A percentile compares a stretch with the other conserved stretches of the same genome.
Conservation (phyloP, 2,888 invertebrate species). For the Odontocerum albicorne region DNA sequence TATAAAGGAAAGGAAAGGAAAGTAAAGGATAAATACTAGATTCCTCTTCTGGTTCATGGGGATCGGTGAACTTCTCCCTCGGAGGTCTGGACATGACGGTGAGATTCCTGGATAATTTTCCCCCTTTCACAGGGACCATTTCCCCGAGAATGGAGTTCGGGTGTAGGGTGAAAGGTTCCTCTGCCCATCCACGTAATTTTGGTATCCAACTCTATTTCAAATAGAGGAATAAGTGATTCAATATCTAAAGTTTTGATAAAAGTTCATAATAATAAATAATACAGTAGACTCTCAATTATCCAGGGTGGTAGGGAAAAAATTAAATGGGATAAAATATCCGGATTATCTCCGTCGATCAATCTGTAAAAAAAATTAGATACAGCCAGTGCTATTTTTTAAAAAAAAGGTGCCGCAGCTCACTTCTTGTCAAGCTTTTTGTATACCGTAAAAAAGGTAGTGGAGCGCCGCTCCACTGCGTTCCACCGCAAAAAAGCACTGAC, state of each 20-base stretch:
- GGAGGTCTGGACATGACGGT: neutral
- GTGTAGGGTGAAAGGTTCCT: neutral
- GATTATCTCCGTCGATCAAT: neutral
- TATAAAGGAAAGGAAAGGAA: neutral
- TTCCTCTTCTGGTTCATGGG: neutral
- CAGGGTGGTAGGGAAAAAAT: no score
- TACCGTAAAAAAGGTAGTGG: no score
- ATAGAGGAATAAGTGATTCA: neutral
- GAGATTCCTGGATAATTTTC: conserved; percentile 19
- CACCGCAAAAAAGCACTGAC: no score
- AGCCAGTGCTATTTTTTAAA: no score
- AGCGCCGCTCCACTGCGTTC: no score
- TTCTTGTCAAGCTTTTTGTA: no score
- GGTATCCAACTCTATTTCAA: conserved; percentile 18
- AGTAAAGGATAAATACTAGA: conserved; percentile 1
- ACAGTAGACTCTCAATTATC: no score
- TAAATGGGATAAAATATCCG: neutral
- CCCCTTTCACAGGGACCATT: conserved; percentile 6
- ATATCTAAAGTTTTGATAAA: neutral
- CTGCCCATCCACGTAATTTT: conserved; percentile 9
- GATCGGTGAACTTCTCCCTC: conserved; percentile 8
- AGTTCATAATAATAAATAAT: no score
- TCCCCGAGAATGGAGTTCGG: conserved; percentile 16
- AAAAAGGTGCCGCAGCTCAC: no score
- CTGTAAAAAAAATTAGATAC: no score